A percentile compares a stretch with the other conserved stretches of the same genome.
Conservation (phyloP, 2,888 invertebrate genomes). For the Trilocha varians region DNA sequence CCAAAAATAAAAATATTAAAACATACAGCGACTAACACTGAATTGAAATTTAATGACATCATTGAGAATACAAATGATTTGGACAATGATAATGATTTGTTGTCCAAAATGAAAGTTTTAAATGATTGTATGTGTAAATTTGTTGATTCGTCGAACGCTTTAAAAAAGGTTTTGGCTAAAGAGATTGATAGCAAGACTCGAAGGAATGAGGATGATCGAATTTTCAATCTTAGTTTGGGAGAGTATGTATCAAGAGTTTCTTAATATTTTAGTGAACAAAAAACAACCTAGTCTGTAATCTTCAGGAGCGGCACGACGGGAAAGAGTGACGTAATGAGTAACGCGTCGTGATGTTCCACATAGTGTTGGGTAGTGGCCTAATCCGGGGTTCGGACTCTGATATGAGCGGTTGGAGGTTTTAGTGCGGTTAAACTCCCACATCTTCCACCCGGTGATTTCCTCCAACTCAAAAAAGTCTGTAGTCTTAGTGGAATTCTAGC, state of each 20-base stretch:
- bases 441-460: too few relatives aligned
- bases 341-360: too few relatives aligned
- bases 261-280: neutral
- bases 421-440: too few relatives aligned
- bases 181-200: slow-evolving; percentile 38
- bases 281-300: too few relatives aligned
- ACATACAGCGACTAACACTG: slow-evolving; percentile 46
- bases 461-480: too few relatives aligned
- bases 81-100: slow-evolving; percentile 30
- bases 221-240: slow-evolving; percentile 44
- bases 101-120: slow-evolving; percentile 49
- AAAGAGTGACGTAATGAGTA: too few relatives aligned
- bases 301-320: neutral
- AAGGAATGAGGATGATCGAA: slow-evolving; percentile 25
- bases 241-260: slow-evolving; percentile 34
- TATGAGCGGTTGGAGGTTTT: too few relatives aligned
- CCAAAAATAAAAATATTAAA: slow-evolving; percentile 55
- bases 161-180: slow-evolving; percentile 48
- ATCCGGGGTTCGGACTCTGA: too few relatives aligned
- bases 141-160: slow-evolving; percentile 48
- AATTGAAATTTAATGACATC: slow-evolving; percentile 35
- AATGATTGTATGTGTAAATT: slow-evolving; percentile 60
- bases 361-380: too few relatives aligned
- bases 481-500: too few relatives aligned
- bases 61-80: slow-evolving; percentile 30